phyloP scores from a whole-genome alignment of 1,140 invertebrate species.

The Brachionus koreanus region DNA sequence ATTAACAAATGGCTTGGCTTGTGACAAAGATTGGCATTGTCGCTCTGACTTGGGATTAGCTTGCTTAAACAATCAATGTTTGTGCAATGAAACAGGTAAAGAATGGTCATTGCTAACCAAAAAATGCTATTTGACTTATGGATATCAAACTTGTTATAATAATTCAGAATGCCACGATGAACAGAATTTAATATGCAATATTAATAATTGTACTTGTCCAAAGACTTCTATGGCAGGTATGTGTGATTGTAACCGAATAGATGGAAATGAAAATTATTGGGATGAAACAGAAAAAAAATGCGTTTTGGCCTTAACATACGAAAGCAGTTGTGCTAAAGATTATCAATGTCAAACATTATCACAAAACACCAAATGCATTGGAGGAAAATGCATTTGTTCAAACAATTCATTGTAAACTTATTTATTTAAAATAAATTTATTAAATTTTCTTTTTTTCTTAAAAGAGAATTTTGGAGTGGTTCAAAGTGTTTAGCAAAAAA shows the following conservation, averaged over 20 bases:
- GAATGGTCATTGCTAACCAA: neutral
- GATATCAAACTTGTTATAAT: neutral
- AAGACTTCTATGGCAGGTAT: neutral
- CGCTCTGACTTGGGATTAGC: neutral
- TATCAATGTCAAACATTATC: neutral
- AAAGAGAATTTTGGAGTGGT: too few species aligned
- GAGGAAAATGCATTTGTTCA: neutral
- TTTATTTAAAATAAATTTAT: too few species aligned
- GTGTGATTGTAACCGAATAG: neutral
- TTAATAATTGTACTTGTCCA: neutral
- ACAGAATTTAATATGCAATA: neutral
- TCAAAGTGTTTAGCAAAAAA: too few species aligned
- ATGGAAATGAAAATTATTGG: neutral
- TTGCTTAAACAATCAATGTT: neutral
- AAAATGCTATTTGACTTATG: neutral
- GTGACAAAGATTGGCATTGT: neutral
- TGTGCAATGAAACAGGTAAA: neutral
- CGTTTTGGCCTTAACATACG: too few species aligned
- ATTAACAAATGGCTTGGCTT: neutral
- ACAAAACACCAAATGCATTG: neutral
- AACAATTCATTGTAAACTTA: too few species aligned
- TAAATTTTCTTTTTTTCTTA: too few species aligned
- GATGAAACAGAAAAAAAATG: neutral
- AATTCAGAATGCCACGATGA: neutral
- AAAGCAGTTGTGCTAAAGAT: neutral